phyloP scores from a whole-genome alignment of 1,140 invertebrate genomes.

The Cryptotermes secundus region DNA sequence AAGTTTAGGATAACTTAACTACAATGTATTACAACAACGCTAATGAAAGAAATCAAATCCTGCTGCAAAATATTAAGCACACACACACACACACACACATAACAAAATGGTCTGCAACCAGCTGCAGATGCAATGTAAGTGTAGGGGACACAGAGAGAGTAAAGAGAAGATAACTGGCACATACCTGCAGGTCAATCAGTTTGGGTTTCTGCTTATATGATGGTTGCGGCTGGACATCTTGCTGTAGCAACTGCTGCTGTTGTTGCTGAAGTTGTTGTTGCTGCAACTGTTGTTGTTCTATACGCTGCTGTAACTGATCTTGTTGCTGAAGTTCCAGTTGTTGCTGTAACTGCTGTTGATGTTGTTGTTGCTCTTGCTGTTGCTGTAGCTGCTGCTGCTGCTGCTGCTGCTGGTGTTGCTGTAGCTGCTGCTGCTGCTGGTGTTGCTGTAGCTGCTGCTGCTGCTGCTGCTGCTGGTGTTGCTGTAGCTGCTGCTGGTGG shows the following conservation, averaged over 20 bases:
- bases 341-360: conserved; percentile 41
- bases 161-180: conserved; percentile 23
- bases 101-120: neutral
- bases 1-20: neutral
- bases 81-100: neutral
- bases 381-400: conserved; percentile 35
- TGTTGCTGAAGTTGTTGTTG: conserved; percentile 37
- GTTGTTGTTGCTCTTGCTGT: conserved; percentile 43
- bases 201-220: conserved; percentile 32
- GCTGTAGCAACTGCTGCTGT: conserved; percentile 38
- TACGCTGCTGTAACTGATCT: conserved; percentile 36
- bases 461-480: conserved; percentile 37
- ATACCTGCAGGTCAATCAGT: conserved; percentile 35
- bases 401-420: conserved; percentile 38
- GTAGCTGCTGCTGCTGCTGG: conserved; percentile 37
- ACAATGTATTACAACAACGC: neutral
- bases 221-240: conserved; percentile 31
- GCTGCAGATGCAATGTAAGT: neutral
- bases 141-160: neutral
- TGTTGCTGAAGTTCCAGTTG: too few relatives aligned
- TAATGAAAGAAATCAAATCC: neutral
- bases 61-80: neutral
- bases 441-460: conserved; percentile 40
- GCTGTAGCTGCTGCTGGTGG: conserved; percentile 37
- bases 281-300: conserved; percentile 35